Base-by-base conservation (phyloP, 30 jellyfish, hydroid and myxozoan species). In the Turritopsis dohrnii region DNA sequence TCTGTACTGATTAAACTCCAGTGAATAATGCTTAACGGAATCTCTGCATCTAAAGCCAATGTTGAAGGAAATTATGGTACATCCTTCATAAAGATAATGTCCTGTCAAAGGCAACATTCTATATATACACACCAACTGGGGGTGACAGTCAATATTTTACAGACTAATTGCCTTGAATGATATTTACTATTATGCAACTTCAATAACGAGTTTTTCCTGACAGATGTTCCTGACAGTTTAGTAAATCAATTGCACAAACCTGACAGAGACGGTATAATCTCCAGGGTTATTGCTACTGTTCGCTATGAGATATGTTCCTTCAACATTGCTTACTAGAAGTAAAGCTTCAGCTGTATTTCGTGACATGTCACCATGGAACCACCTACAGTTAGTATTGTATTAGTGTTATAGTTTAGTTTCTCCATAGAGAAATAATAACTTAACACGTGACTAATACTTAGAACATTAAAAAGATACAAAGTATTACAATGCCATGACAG, bases 261-360 rank as follows among this genome's bases (percentile, higher is more conserved):
- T 93, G 29, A 88, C 98, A 52, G 98, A 93, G 27, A 93, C 79
- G 29, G 96, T 65, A 71, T 83, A 93, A 9, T 81, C 83, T 31
- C 95, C 98, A 28, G 87, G 88, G 22, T 84, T 75, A 24, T 84
- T 69, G 18, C 53, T 21, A 71, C 98, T 88, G 79, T 83, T 69
- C 54, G 96, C 71, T 16, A 93, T 71, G 20, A 93, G 84, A 77
- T 93, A 93, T 0, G 96, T 52, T 19, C 98, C 98, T 72, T 93
- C 98, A 5, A 24, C 20, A 7, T 94, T 96, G 84, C 82, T 93
- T 79, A 92, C 84, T 54, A 93, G 75, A 28, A 93, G 66, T 19
- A 93, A 52, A 21, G 98, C 98, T 74, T 93, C 98, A 18, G 96
- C 95, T 4, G 98, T 74, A 74, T 93, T 93, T 84, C 98, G 88